These are phyloP conservation scores for Sphaerophoria taeniata DNA, from an alignment of 2,888 invertebrate genomes.

Conservation along the genomic window DNA sequence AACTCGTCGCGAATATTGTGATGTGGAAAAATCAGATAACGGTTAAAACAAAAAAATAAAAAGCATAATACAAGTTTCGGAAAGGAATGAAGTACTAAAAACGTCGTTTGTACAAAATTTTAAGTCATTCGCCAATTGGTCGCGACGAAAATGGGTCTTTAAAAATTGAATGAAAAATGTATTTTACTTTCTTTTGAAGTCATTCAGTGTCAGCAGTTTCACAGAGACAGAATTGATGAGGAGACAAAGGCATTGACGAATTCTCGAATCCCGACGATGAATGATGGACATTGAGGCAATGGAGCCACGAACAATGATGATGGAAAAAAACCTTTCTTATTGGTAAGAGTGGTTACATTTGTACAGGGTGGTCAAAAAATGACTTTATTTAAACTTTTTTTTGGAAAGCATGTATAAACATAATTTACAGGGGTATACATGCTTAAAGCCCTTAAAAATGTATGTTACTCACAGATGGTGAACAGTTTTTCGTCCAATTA, in stretches of 20 bases:
- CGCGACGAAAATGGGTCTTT: conserved; percentile 5
- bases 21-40: too few relatives aligned
- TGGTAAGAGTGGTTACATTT: neutral
- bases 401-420: too few relatives aligned
- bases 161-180: neutral
- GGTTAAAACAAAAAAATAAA: neutral
- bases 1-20: too few relatives aligned
- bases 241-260: conserved; percentile 13
- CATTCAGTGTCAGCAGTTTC: neutral
- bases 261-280: conserved; percentile 3
- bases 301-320: conserved; percentile 8
- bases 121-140: conserved; percentile 20
- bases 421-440: too few relatives aligned
- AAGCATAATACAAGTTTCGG: neutral
- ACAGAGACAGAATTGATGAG: neutral
- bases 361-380: neutral
- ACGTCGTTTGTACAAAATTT: neutral
- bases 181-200: conserved; percentile 14
- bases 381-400: neutral
- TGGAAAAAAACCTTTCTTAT: neutral
- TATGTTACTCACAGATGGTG: too few relatives aligned
- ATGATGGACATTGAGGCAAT: conserved; percentile 11
- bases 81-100: neutral
- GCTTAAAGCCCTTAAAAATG: too few relatives aligned
- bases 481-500: too few relatives aligned